Base-by-base conservation (phyloP, 2,888 invertebrate genomes). In the Adelphocoris suturalis region DNA sequence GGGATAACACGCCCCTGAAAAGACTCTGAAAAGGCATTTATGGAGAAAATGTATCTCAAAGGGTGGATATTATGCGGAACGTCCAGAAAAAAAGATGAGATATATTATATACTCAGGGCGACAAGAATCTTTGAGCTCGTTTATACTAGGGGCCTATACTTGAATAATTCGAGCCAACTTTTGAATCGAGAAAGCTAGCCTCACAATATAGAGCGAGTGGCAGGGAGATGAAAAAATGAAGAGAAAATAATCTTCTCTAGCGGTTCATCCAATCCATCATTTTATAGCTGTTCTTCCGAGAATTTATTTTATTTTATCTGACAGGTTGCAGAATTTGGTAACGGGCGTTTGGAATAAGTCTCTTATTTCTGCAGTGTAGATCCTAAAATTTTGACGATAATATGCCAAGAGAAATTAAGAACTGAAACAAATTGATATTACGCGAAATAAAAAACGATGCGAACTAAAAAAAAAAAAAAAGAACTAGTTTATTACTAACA, bases 1-100 rank as follows among this genome's bases (percentile, higher is more conserved):
- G 37, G 84, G 85, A 47, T 86, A 86, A 75, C 75, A 47, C 86
- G 86, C 48, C 46, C 47, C 37, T 86, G 86, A 75, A 86, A 86
- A 86, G 86, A 75, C 28, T n/a, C 37, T 47, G 46, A 57, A 75
- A 75, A 86, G 86, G 86, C 86, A 86, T 61, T 75, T 75, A 75
- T 86, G 61, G 86, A 47, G 52, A 82, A 48, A 82, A 48, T 52
- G 23, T 82, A 82, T 82, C 27, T 82, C n/a, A 52, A 82, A 82
- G 82, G 82, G 48, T 82, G 82, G 82, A 52, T 82, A 52, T 82
- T 23, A 82, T 9, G 23, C 19, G 12, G 61, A 61, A 19, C 61
- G 13, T 19, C 68, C 68, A 12, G 23, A 68, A 68, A 68, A 68
- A 27, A 19, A 7, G 27, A 19, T 68, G 52, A 3, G 11, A 68